Evolutionary conservation across 2,888 invertebrate species (phyloP).

Genomic region (Parnassius orleans): DNA sequence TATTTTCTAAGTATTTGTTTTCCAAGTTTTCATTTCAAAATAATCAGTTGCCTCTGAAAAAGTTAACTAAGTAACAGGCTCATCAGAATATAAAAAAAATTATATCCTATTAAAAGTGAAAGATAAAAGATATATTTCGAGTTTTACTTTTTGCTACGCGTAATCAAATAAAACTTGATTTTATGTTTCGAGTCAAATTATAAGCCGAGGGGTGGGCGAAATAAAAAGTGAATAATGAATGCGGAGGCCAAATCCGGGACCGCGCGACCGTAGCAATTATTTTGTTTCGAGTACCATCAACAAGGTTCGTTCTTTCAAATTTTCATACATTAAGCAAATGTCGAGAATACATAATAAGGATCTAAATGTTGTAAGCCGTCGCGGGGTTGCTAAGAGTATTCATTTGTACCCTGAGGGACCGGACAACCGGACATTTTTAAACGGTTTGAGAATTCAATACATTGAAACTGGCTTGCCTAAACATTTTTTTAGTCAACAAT

Average conservation of each 20-base stretch:
- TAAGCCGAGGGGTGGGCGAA: constrained; percentile 75
- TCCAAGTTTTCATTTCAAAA: background rate
- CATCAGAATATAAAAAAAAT: constrained; percentile 49
- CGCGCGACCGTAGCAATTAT: constrained; percentile 79
- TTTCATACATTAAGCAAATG: constrained; percentile 80
- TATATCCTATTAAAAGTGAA: constrained; percentile 65
- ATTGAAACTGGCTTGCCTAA: constrained; percentile 11
- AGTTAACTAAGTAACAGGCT: constrained; percentile 46
- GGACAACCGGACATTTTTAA: constrained; percentile 53
- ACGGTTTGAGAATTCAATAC: constrained; percentile 19
- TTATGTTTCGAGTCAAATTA: constrained; percentile 80
- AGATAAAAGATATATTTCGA: constrained; percentile 64
- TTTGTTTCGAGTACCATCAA: constrained; percentile 80
- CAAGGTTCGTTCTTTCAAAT: constrained; percentile 79
- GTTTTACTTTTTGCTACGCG: constrained; percentile 64
- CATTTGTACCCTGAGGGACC: constrained; percentile 58
- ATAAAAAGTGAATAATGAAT: constrained; percentile 81
- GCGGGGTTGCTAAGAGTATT: constrained; percentile 56
- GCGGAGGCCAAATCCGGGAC: constrained; percentile 74
- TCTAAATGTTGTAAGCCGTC: constrained; percentile 70
- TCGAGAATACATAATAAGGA: constrained; percentile 77
- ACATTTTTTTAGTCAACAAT: background rate
- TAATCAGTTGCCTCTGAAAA: constrained; percentile 29
- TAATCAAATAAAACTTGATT: constrained; percentile 81
- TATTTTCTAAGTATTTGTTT: background rate